Base-by-base conservation (phyloP, 1,140 invertebrate genomes). In the Hetaerina americana region DNA sequence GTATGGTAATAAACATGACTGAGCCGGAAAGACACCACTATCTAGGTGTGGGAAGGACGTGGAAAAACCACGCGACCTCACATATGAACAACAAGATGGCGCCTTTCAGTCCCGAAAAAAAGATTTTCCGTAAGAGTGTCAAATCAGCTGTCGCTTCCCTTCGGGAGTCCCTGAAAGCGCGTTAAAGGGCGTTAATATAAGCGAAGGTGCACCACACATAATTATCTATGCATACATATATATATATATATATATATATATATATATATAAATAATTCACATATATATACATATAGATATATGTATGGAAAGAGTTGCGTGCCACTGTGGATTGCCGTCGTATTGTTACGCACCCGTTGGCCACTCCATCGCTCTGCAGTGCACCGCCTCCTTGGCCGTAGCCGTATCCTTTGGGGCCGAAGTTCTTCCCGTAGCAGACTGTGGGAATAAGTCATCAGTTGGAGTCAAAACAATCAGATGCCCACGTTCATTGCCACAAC, bases 341-440 rank as follows among this genome's bases (percentile, higher is more conserved):
- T n/a, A n/a, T 40, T 40, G 31, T 18, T 57, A 28, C 67, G 67
- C 67, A 26, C 25, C 27, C 67, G 5, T 68, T 28, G 25, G 27
- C 27, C 24, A 68, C 25, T 3, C 25, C 67, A 5, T 94, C 92
- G 82, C 90, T 92, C 84, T 94, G 92, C 76, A 95, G 85, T 76
- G 92, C 92, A 79, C 93, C 94, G 78, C 91, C 93, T 79, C 93
- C 93, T 85, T 93, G 91, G 76, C 93, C 94, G 82, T 93, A 95
- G 76, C 94, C 94, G 82, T 96, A 96, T 81, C 94, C 94, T 84
- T 94, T 95, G 73, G 93, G 94, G 76, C 93, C 94, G 84, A 94
- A 96, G 84, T 89, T 91, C 87, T 94, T 95, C 78, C 88, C 93
- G 84, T 96, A 96, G 87, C 94, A 96, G 78, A 92, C 92, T 94